Evolutionary conservation across 2,888 invertebrate genomes (phyloP).

Genomic region (Marronus borbonicus): DNA sequence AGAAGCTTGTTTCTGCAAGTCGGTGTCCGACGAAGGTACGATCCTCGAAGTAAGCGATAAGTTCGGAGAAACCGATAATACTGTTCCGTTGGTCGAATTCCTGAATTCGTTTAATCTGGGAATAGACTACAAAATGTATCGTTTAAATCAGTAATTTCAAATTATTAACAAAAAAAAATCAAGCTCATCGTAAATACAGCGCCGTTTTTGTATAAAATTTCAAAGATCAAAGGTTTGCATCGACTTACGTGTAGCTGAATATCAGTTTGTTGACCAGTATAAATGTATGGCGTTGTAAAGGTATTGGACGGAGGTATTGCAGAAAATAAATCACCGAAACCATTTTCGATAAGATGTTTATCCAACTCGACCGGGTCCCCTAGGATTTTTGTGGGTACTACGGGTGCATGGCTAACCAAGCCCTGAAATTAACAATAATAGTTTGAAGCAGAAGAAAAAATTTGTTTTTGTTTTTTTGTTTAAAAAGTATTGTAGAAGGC

Average conservation of each 20-base stretch:
- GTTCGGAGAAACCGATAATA: slow-evolving; percentile 37
- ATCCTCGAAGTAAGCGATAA: slow-evolving; percentile 37
- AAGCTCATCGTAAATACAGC: neutral
- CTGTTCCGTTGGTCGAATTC: slow-evolving; percentile 42
- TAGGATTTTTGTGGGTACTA: slow-evolving; percentile 87
- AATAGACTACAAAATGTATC: slow-evolving; percentile 48
- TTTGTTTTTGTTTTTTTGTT: no score
- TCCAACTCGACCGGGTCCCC: slow-evolving; percentile 90
- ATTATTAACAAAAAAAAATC: neutral
- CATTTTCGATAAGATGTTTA: slow-evolving; percentile 79
- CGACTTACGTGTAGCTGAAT: slow-evolving; percentile 72
- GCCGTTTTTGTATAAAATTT: neutral
- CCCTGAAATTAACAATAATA: slow-evolving; percentile 41
- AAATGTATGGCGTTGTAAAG: slow-evolving; percentile 68
- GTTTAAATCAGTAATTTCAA: neutral
- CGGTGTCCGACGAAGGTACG: slow-evolving; percentile 72
- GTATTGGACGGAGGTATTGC: slow-evolving; percentile 64
- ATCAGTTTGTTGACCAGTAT: slow-evolving; percentile 71
- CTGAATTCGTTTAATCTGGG: slow-evolving; percentile 51
- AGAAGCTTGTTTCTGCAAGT: slow-evolving; percentile 76
- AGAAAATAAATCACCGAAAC: slow-evolving; percentile 66
- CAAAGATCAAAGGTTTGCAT: neutral
- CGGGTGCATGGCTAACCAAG: slow-evolving; percentile 81
- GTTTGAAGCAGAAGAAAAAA: no score
- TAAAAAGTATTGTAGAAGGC: no score